phyloP scores from a whole-genome alignment of 1,140 invertebrate species.

The Hirudo medicinalis region DNA sequence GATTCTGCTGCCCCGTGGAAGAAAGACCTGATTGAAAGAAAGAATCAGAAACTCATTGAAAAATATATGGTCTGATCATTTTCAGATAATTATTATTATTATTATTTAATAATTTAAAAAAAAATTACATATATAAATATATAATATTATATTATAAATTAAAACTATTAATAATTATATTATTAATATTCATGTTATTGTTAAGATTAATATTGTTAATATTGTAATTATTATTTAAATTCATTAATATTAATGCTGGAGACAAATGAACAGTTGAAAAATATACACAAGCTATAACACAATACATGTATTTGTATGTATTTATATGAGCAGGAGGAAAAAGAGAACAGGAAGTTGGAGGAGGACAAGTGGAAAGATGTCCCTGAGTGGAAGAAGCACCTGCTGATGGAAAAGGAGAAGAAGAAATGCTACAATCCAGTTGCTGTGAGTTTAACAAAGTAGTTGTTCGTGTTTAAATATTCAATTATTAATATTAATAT shows the following conservation, averaged over 20 bases:
- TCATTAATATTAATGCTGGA: no score
- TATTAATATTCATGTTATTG: no score
- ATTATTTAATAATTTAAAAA: no score
- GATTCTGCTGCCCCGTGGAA: not conserved
- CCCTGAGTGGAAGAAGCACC: not conserved
- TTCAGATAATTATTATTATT: no score
- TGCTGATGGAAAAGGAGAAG: slow-evolving; percentile 2
- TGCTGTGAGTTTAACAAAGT: not conserved
- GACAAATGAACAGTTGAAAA: no score
- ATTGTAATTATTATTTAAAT: no score
- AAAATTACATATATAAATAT: no score
- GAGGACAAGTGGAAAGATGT: slow-evolving; percentile 9
- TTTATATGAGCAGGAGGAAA: not conserved
- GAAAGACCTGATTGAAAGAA: not conserved
- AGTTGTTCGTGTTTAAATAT: not conserved
- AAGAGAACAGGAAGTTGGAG: not conserved
- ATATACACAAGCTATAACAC: no score
- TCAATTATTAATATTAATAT: not conserved
- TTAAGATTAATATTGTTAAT: no score
- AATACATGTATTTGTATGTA: no score
- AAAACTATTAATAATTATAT: no score
- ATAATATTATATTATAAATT: no score
- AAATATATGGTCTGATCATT: not conserved
- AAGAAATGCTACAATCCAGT: not conserved
- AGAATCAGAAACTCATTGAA: not conserved